Percentiles rank a stretch among this genome's conserved stretches.
Conservation (phyloP, 2,888 invertebrate species). For the Tortricodes alternella region DNA sequence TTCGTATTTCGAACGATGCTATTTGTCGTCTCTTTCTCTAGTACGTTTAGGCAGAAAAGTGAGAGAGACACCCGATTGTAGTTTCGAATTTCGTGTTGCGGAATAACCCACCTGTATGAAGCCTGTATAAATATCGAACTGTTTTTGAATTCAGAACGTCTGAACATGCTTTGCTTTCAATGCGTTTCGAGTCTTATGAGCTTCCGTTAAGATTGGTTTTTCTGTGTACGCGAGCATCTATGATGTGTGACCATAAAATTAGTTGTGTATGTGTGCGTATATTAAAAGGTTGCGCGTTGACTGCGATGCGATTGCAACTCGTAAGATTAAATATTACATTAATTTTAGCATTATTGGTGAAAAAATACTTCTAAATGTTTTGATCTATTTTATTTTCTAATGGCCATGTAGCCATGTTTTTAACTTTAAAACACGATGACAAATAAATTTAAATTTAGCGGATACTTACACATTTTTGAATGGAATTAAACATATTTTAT, state of each 20-base stretch:
- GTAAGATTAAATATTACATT: not conserved
- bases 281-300: slow-evolving; percentile 63
- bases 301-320: slow-evolving; percentile 53
- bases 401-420: too few species aligned
- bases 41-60: too few species aligned
- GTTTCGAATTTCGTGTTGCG: too few species aligned
- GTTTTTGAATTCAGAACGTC: not conserved
- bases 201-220: slow-evolving; percentile 32
- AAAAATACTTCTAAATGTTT: too few species aligned
- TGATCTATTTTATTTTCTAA: too few species aligned
- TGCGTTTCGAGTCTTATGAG: slow-evolving; percentile 35
- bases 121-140: slow-evolving; percentile 18
- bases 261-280: slow-evolving; percentile 61
- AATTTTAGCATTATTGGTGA: not conserved
- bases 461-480: too few species aligned
- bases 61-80: too few species aligned
- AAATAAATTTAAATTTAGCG: too few species aligned
- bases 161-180: not conserved
- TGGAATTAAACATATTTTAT: too few species aligned
- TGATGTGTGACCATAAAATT: slow-evolving; percentile 58
- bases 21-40: too few species aligned
- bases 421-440: too few species aligned
- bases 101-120: slow-evolving; percentile 13
- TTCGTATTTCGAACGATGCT: too few species aligned
- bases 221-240: not conserved